Evolutionary conservation across 2,888 invertebrate species (phyloP), one percentile per base, ranked within the genome.

Genomic region (Hypena proboscidalis): DNA sequence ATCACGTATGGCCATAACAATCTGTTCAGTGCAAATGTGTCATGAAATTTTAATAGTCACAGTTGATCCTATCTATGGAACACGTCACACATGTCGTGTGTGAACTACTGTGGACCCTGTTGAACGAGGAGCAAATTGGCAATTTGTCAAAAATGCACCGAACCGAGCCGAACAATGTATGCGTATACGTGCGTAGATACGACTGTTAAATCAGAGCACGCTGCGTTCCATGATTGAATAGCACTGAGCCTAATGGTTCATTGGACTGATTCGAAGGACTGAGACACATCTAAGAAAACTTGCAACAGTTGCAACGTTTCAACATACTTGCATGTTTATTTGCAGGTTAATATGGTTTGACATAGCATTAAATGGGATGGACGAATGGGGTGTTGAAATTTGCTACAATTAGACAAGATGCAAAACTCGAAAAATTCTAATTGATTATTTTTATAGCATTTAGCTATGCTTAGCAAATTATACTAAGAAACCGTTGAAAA

Each of bases 111-210:
- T 38, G 36, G 52, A 41, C 58, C 55, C 61, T 54, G 70, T 71
- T 71, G 66, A 70, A 69, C 74, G 66, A 62, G 62, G 64, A 74
- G 69, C 63, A 67, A 74, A 79, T 85, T 89, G 88, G 87, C 87
- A 85, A 67, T 72, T 70, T 85, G 84, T 74, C 88, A 88, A 87
- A 86, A 83, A 85, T 81, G 78, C 80, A 78, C 60, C 66, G 65
- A 64, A 65, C 67, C 70, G 63, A 69, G 52, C 67, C 42, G 66
- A 47, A 71, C 70, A 67, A 62, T 62, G 61, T 62, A 47, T 60
- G 60, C 55, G 43, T 41, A 34, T 41, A 38, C 30, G 38, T 40
- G 40, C 45, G 39, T 34, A 26, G 6, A 14, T 39, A 41, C 25
- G 35, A 10, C 26, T 51, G 60, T 43, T 49, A 51, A 55, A 54